Evolutionary conservation across 2,797 vertebrate genomes (phyloP), one percentile per base, ranked within the genome.

Genomic region (Hapalemur alaotrensis): DNA sequence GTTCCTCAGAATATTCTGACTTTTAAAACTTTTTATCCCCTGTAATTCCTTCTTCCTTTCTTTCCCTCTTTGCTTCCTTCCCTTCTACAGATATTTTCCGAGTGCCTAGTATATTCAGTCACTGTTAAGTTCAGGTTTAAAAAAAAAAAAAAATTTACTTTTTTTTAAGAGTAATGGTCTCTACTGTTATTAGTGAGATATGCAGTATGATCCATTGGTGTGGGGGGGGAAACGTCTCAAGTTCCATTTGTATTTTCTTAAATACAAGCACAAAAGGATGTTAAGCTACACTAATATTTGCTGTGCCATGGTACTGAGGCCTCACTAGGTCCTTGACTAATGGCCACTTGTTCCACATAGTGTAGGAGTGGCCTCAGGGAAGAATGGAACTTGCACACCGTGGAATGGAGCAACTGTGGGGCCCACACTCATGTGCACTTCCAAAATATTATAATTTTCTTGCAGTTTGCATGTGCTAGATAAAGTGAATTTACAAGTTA

Each of bases 191-290:
- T 57, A 84, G 25, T 80, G 32, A 15, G 17, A 57, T 91, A 38
- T 89, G 5, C 28, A 52, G 63, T 72, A 30, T 87, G 59, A 80
- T 75, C 5, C n/a, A 59, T 28, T 73, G 87, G 12, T 84, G 13
- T 65, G 25, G 54, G 41, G 23, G 38, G 38, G 12, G n/a, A 70
- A 83, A 79, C 63, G 4, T 52, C 43, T 43, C 4, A 95, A 28
- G 30, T 91, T 78, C 54, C 32, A 73, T 90, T 95, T 84, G 28
- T 38, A 54, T 70, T 88, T 95, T 57, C 63, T 5, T 41, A 95
- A 59, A 63, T 48, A 32, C 18, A 67, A 79, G 82, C 35, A 61
- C 80, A 38, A 38, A 82, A 84, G 35, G 22, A 59, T 80, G 8
- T 48, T 84, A 52, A 83, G 70, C 32, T 84, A 4, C n/a, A 11